Evolutionary conservation across 2,888 invertebrate genomes (phyloP), one percentile per base, ranked within the genome.

Genomic region (Druceiella hillmani): DNA sequence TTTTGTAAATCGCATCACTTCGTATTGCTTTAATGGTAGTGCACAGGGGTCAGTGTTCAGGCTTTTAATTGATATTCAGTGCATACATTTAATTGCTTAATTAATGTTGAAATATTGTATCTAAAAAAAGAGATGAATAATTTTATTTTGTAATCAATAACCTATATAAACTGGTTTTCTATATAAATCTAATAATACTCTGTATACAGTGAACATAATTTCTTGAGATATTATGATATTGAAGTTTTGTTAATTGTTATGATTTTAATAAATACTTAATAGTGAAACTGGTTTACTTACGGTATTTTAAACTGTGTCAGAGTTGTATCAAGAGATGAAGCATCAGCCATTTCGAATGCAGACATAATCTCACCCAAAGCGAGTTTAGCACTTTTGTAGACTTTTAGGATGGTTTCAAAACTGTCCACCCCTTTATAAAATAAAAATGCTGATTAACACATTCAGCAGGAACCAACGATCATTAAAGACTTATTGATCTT

Each of bases 311-410:
- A 74, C 55, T 84, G 77, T 27, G 69, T 59, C 1, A 75, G 70
- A 1, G 82, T 79, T 22, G 78, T 72, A n/a, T 75, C 74, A 53
- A 97, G 70, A 0, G 90, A 79, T 26, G 64, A 62, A 7, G 71
- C 70, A 62, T 99, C 98, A 43, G 98, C 85, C 74, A 98, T 79
- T 71, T 99, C 99, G 65, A 91, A 97, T 0, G 97, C 92, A 3
- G 97, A 95, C 25, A 99, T 62, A 46, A 94, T 88, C 69, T 98
- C 97, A 1, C 86, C 88, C 7, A 95, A 66, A 14, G 80, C 76
- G 1, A 61, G 62, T 59, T 85, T 89, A 0, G 93, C 89, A 44
- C 78, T 68, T 48, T 76, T 72, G 55, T 84, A 87, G 0, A 89
- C 78, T 49, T 82, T 68, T 9, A 94, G 63, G 13, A 94, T 82